Evolutionary conservation across 1,140 invertebrate species (phyloP).

Genomic region (Heliconius himera): DNA sequence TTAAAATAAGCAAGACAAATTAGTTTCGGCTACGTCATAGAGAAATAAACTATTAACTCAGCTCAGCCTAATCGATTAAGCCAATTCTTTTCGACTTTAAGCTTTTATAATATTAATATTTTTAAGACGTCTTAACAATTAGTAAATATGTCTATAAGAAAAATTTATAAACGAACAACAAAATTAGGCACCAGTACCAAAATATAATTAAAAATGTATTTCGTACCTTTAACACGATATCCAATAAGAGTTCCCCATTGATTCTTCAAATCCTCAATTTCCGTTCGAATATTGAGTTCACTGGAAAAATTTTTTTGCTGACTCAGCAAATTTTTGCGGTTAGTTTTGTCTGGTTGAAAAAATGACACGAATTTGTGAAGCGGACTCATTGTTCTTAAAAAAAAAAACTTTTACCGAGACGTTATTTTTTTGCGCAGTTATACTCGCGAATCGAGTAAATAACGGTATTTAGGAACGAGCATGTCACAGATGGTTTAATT

Average conservation of each 20-base stretch:
- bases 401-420: conserved; percentile 4
- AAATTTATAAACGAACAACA: no score
- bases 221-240: conserved; percentile 62
- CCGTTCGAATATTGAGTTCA: conserved; percentile 70
- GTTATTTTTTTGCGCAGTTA: conserved; percentile 27
- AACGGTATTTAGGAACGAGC: conserved; percentile 37
- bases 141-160: no score
- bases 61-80: no score
- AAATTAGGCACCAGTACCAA: no score
- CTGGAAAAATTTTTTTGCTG: conserved; percentile 70
- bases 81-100: no score
- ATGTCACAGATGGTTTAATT: conserved; percentile 42
- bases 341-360: conserved; percentile 67
- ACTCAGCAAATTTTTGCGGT: conserved; percentile 55
- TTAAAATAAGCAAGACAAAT: no score
- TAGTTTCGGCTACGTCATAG: no score
- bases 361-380: conserved; percentile 73
- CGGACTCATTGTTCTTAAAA: conserved; percentile 59
- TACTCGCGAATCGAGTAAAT: conserved; percentile 28
- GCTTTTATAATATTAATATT: no score
- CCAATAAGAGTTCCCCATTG: conserved; percentile 60
- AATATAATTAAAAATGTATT: not conserved
- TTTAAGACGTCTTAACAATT: no score
- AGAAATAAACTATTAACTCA: no score
- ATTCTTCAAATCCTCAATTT: conserved; percentile 58